Base-by-base conservation (phyloP, 2,888 invertebrate species). In the Drosophila macrothrix region DNA sequence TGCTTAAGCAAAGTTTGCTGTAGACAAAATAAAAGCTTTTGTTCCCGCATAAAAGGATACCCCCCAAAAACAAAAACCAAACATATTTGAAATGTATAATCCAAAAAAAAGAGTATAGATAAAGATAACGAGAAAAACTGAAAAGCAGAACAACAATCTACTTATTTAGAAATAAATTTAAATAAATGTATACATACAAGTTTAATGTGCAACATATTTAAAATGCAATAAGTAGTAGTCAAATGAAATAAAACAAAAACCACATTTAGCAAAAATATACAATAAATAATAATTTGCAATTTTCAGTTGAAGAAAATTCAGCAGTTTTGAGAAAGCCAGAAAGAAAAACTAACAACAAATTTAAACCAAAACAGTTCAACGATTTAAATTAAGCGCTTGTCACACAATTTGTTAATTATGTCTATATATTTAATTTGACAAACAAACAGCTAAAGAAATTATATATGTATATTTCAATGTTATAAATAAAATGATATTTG, bases 351-450 rank as follows among this genome's bases (percentile, higher is more conserved):
- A 56, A 59, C 19, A 25, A 9, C n/a, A 28, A 53, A 76, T 46
- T 19, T 33, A 68, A 78, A 76, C 62, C 68, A 67, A 78, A 80
- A 77, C 78, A 87, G 82, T 90, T 88, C 88, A 88, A 90, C 90
- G 88, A 85, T 76, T 78, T 88, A 84, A 81, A 84, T 85, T 87
- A 87, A 88, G 90, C 80, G 88, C 88, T 84, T 87, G 67, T 73
- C 73, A 80, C 78, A 73, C 66, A 73, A 84, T 77, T 81, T 78
- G 72, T 82, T 84, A 73, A 67, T 76, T 79, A 88, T 76, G 31
- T 67, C 67, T 63, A 63, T 43, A 56, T 69, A 41, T 67, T 74
- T 64, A 67, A 64, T 54, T 75, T 64, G 63, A 55, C 49, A 59
- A 67, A 64, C 33, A 50, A 76, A 64, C 49, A 67, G 64, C 63